A percentile compares a stretch with the other conserved stretches of the same genome.
These are phyloP conservation scores for Parasteatoda tepidariorum DNA, from an alignment of 1,140 invertebrate genomes.

Conservation along the genomic window DNA sequence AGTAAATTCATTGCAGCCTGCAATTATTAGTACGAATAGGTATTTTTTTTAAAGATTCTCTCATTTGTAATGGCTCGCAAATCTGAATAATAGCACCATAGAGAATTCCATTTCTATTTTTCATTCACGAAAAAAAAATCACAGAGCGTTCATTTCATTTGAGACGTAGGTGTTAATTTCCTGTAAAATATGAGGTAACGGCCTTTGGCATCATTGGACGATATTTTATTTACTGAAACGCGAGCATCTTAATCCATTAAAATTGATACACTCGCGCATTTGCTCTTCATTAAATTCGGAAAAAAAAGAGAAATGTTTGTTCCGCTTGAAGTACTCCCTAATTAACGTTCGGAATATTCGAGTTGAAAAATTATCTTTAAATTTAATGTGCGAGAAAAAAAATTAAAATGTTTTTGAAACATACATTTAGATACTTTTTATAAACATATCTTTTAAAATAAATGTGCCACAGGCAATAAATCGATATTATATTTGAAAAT, in stretches of 20 bases:
- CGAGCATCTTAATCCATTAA: slow-evolving; percentile 10
- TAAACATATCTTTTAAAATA: background rate
- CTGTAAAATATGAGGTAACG: slow-evolving; percentile 11
- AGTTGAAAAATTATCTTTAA: slow-evolving; percentile 24
- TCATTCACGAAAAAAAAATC: background rate
- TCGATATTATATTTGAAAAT: background rate
- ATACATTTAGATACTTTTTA: background rate
- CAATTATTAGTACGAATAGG: no score
- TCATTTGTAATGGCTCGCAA: slow-evolving; percentile 11
- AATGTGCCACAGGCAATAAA: background rate
- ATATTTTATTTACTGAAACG: background rate
- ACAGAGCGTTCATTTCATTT: slow-evolving; percentile 6
- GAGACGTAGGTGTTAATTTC: background rate
- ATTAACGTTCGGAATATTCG: slow-evolving; percentile 29
- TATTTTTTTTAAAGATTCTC: no score
- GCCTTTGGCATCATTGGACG: background rate
- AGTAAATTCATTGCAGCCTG: no score
- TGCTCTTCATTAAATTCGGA: slow-evolving; percentile 7
- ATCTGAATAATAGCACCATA: slow-evolving; percentile 12
- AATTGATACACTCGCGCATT: background rate
- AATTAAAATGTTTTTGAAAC: background rate
- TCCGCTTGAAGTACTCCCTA: background rate
- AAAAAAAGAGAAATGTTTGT: background rate
- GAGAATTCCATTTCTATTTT: background rate
- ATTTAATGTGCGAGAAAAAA: background rate